Evolutionary conservation across 2,888 invertebrate species (phyloP).

Genomic region (Mimumesa dahlbomi): DNA sequence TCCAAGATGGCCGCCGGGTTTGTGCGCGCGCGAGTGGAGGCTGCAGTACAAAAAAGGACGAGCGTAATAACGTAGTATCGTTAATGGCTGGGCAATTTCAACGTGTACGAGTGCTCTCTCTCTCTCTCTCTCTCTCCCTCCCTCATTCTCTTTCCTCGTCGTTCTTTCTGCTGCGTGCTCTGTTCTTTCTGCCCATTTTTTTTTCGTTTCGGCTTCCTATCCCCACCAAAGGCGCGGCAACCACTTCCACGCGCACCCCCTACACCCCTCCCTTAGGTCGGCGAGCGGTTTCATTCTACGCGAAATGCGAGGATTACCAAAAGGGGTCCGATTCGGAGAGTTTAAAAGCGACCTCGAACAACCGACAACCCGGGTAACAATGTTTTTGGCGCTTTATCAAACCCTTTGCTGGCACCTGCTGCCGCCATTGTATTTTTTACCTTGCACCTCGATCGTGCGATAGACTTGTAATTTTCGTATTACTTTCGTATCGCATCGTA

Average conservation of each 20-base stretch:
- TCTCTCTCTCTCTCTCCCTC: conserved; percentile 54
- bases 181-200: background rate
- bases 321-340: conserved; percentile 21
- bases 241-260: conserved; percentile 34
- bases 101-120: conserved; percentile 74
- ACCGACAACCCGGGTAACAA: too few species aligned
- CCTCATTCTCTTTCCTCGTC: conserved; percentile 34
- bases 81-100: conserved; percentile 80
- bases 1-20: conserved; percentile 77
- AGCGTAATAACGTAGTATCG: conserved; percentile 80
- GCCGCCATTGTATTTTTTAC: too few species aligned
- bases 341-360: conserved; percentile 15
- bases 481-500: too few species aligned
- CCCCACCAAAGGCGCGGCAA: conserved; percentile 38
- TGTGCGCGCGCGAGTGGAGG: too few species aligned
- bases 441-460: too few species aligned
- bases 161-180: conserved; percentile 15
- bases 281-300: conserved; percentile 10
- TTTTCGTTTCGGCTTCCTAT: conserved; percentile 7
- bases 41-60: conserved; percentile 78
- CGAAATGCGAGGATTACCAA: conserved; percentile 25
- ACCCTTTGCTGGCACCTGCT: too few species aligned
- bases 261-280: conserved; percentile 24
- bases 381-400: too few species aligned
- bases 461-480: too few species aligned